These are phyloP conservation scores for Alloscopus bannaensis DNA, from an alignment of 2,888 invertebrate genomes.

Conservation along the genomic window DNA sequence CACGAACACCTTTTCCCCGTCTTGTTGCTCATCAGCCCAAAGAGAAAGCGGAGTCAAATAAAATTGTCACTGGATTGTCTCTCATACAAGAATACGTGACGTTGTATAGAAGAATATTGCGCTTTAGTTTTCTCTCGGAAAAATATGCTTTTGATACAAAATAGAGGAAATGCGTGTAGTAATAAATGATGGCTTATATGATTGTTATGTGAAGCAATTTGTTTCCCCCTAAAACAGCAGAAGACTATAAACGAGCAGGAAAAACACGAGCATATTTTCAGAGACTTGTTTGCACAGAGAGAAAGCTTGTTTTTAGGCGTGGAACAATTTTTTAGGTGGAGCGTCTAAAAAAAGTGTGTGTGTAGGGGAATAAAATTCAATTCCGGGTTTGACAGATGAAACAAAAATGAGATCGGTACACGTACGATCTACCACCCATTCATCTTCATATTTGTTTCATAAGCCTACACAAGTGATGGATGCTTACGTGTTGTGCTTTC, in stretches of 20 bases:
- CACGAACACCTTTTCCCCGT: background rate
- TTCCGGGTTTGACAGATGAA: slow-evolving; percentile 46
- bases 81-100: background rate
- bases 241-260: too few species aligned
- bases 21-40: background rate
- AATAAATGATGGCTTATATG: background rate
- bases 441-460: too few species aligned
- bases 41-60: background rate
- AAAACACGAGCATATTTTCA: too few species aligned
- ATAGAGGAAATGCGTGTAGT: background rate
- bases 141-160: background rate
- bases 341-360: background rate
- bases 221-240: too few species aligned
- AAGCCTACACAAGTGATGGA: too few species aligned
- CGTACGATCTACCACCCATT: slow-evolving; percentile 18
- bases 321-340: background rate
- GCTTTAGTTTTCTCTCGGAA: background rate
- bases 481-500: slow-evolving; percentile 2
- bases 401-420: slow-evolving; percentile 42
- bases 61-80: background rate
- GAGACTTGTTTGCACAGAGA: too few species aligned
- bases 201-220: too few species aligned
- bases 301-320: background rate
- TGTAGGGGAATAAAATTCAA: slow-evolving; percentile 18
- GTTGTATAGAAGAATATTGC: background rate